Conservation (phyloP, 2,888 invertebrate species). For the Drosophila conformis region DNA sequence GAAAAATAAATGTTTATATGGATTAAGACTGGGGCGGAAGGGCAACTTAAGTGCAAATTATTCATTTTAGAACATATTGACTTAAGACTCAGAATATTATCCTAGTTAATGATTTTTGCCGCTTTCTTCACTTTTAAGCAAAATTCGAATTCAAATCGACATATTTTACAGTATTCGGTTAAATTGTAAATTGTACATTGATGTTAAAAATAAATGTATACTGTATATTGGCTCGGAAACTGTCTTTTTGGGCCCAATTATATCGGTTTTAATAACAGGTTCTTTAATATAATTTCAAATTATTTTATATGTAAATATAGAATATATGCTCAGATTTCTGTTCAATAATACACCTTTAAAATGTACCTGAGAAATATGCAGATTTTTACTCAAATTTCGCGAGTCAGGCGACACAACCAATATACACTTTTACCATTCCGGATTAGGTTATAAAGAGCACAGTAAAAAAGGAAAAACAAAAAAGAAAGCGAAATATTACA, state of each 20-base stretch:
- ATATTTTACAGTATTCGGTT: background rate
- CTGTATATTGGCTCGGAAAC: too few relatives aligned
- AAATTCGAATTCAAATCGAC: too few relatives aligned
- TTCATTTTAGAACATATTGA: background rate
- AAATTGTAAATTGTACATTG: background rate
- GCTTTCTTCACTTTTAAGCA: background rate
- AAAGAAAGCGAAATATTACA: background rate
- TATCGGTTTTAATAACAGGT: too few relatives aligned
- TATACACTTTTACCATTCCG: background rate
- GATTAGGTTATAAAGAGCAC: background rate
- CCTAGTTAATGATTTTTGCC: too few relatives aligned
- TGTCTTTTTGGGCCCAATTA: too few relatives aligned
- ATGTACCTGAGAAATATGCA: background rate
- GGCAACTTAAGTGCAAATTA: background rate
- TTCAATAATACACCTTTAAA: background rate
- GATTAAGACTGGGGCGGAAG: background rate
- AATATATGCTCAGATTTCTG: too few relatives aligned
- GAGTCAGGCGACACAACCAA: background rate
- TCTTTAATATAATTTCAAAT: too few relatives aligned
- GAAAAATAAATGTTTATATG: background rate
- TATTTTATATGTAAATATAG: too few relatives aligned
- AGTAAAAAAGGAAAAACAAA: background rate
- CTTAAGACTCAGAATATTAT: background rate
- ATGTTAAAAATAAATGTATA: too few relatives aligned
- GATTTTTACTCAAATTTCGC: background rate